These are phyloP conservation scores for Engraulis encrasicolus DNA, from an alignment of 2,113 vertebrate genomes.

Conservation along the genomic window DNA sequence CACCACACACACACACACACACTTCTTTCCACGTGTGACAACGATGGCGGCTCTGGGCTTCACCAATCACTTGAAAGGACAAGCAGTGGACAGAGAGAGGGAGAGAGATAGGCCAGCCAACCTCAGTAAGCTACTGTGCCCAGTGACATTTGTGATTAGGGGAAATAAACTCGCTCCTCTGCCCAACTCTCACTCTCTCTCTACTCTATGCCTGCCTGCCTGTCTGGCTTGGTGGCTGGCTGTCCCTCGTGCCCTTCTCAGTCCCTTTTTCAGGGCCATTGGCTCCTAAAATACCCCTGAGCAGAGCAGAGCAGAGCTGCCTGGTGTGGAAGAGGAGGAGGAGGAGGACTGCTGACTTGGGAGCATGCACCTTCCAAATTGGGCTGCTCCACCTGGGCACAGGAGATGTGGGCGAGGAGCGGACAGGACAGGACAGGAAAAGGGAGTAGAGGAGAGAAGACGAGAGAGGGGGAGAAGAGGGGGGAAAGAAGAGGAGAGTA, in stretches of 20 bases:
- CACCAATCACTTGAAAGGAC: conserved; percentile 11
- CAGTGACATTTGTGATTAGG: conserved; percentile 9
- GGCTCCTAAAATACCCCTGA: not conserved
- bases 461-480: no score
- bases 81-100: not conserved
- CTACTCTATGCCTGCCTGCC: no score
- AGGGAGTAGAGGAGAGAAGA: no score
- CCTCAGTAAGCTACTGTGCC: not conserved
- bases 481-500: no score
- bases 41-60: not conserved
- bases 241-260: no score
- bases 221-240: no score
- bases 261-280: not conserved
- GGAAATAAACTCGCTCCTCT: not conserved
- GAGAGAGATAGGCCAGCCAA: no score
- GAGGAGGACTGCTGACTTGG: not conserved
- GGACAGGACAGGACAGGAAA: no score
- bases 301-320: no score
- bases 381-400: not conserved
- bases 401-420: not conserved
- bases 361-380: not conserved
- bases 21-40: not conserved
- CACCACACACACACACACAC: not conserved
- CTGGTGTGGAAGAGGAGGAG: no score
- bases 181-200: no score